Percentiles rank a stretch among this genome's conserved stretches.
Evolutionary conservation across 92 coral and sea anemone genomes (phyloP).

Genomic region (Palythoa caribaeorum): DNA sequence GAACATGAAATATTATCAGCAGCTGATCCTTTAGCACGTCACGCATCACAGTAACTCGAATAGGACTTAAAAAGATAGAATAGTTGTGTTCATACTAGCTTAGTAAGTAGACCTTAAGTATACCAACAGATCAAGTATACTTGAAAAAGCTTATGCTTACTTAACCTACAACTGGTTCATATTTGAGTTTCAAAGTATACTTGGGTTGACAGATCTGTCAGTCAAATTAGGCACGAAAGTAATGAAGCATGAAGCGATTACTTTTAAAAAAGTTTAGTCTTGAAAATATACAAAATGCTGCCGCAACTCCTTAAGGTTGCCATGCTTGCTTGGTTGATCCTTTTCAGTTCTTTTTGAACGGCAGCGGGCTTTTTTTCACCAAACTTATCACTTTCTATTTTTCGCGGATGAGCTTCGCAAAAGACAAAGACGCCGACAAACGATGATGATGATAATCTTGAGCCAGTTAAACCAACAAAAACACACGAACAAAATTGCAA

Average conservation of each 20-base stretch:
- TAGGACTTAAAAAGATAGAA: too few relatives aligned
- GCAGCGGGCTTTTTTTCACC: constrained; percentile 1
- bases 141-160: too few relatives aligned
- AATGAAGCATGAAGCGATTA: constrained; percentile 24
- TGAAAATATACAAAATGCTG: neutral
- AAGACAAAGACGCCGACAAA: constrained; percentile 11
- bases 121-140: constrained; percentile 14
- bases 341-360: constrained; percentile 1
- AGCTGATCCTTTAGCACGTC: too few relatives aligned
- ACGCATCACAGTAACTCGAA: too few relatives aligned
- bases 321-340: constrained; percentile 13
- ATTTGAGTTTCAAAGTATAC: too few relatives aligned
- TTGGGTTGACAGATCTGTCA: neutral
- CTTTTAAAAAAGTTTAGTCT: neutral
- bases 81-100: too few relatives aligned
- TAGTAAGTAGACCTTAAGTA: neutral
- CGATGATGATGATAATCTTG: neutral
- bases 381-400: neutral
- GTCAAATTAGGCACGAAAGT: constrained; percentile 12
- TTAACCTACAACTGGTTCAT: too few relatives aligned
- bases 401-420: neutral
- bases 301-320: neutral
- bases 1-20: too few relatives aligned
- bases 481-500: too few relatives aligned
- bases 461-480: neutral